These are phyloP conservation scores for Pollenia griseotomentosa DNA, from an alignment of 2,888 invertebrate species.

Conservation along the genomic window DNA sequence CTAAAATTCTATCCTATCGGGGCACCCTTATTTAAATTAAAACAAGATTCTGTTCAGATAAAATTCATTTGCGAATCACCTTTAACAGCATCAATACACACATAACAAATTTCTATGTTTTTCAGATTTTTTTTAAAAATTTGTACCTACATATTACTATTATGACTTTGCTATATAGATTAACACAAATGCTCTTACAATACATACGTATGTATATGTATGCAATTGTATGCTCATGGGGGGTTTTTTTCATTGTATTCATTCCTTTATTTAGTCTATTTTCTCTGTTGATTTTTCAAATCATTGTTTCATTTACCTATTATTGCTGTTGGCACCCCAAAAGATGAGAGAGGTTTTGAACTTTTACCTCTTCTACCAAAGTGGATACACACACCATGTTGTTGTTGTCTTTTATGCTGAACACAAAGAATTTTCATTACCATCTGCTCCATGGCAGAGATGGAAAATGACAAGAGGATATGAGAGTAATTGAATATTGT, in stretches of 20 bases:
- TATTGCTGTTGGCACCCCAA: not conserved
- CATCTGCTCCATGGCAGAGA: not conserved
- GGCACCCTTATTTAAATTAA: too few relatives aligned
- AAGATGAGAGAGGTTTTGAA: not conserved
- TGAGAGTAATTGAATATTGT: not conserved
- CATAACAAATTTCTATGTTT: not conserved
- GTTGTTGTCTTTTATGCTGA: conserved; percentile 18
- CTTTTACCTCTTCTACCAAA: conserved; percentile 4
- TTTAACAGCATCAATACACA: too few relatives aligned
- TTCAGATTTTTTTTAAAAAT: not conserved
- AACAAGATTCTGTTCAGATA: too few relatives aligned
- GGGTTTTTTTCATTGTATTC: conserved; percentile 2
- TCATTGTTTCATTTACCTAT: conserved; percentile 42
- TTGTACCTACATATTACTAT: not conserved
- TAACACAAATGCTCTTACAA: not conserved
- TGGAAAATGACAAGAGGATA: not conserved
- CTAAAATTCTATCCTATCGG: too few relatives aligned
- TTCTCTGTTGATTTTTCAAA: conserved; percentile 46
- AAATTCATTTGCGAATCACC: too few relatives aligned
- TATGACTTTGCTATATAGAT: not conserved
- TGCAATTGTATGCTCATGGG: conserved; percentile 40
- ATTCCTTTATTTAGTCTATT: not conserved
- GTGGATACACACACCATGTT: conserved; percentile 12
- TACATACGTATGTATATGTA: not conserved
- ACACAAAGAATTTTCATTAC: conserved; percentile 38